phyloP scores from a whole-genome alignment of 2,888 invertebrate species.

The Crocallis elinguaria region DNA sequence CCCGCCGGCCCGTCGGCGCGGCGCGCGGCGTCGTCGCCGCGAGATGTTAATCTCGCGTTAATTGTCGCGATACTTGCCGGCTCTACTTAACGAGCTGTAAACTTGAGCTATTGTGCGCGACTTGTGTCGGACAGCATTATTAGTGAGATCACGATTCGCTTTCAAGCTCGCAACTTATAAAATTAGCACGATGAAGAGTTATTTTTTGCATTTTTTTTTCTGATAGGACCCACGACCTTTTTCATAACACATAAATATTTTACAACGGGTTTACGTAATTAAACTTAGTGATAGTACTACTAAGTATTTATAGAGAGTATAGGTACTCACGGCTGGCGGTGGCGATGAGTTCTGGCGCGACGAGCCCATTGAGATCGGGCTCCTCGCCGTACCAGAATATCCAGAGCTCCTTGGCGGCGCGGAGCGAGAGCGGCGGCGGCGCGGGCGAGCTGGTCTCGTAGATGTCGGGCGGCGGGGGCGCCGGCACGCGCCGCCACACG shows the following conservation, averaged over 20 bases:
- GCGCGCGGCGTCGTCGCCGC: constrained; percentile 48
- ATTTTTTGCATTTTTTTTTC: neutral
- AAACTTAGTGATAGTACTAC: no score
- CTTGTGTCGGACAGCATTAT: constrained; percentile 35
- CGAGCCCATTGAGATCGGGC: constrained; percentile 93
- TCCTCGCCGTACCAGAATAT: constrained; percentile 99
- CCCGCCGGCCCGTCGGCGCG: no score
- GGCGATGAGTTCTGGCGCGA: constrained; percentile 93
- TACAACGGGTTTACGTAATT: no score
- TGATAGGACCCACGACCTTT: no score
- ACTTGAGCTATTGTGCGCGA: constrained; percentile 63
- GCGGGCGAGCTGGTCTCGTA: constrained; percentile 82
- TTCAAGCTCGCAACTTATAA: neutral
- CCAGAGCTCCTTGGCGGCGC: constrained; percentile 98
- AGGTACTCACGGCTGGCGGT: constrained; percentile 91
- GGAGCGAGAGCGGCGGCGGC: constrained; percentile 90
- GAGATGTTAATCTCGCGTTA: constrained; percentile 69
- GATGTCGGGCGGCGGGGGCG: constrained; percentile 77
- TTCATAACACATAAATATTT: no score
- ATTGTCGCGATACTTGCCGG: constrained; percentile 64
- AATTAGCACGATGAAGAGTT: neutral
- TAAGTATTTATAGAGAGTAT: no score
- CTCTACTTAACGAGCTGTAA: constrained; percentile 72
- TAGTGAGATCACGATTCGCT: constrained; percentile 15
- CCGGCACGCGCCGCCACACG: constrained; percentile 96